Conservation (phyloP, 2,888 invertebrate species). For the Drosophila tripunctata region DNA sequence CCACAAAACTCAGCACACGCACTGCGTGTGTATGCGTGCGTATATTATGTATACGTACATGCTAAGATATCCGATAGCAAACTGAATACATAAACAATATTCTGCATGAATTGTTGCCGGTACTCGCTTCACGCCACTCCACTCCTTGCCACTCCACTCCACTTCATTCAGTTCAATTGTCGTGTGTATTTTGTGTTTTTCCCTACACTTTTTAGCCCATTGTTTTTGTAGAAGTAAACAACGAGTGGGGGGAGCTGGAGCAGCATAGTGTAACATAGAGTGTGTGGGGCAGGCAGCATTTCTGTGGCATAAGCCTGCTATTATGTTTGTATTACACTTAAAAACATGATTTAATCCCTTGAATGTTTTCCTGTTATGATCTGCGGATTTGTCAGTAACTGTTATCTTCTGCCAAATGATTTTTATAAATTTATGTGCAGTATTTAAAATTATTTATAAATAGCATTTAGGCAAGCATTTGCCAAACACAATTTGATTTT, state of each 20-base stretch:
- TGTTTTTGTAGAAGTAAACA: background rate
- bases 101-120: constrained; percentile 60
- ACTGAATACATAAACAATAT: constrained; percentile 67
- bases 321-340: background rate
- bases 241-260: background rate
- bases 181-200: constrained; percentile 1
- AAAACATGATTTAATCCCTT: background rate
- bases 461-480: too few species aligned
- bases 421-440: background rate
- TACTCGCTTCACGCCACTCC: too few species aligned
- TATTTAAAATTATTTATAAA: too few species aligned
- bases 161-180: constrained; percentile 30
- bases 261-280: background rate
- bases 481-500: too few species aligned
- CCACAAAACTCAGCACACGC: constrained; percentile 21
- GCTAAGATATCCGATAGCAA: constrained; percentile 48
- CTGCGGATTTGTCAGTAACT: background rate
- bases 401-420: background rate
- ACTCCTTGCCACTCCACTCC: too few species aligned
- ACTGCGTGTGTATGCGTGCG: background rate
- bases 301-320: background rate
- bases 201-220: background rate
- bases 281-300: background rate
- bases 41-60: constrained; percentile 5
- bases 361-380: background rate